Percentiles rank a stretch among this genome's conserved stretches.
These are phyloP conservation scores for Empidonax alnorum DNA, from an alignment of 2,113 vertebrate genomes.

Conservation along the genomic window DNA sequence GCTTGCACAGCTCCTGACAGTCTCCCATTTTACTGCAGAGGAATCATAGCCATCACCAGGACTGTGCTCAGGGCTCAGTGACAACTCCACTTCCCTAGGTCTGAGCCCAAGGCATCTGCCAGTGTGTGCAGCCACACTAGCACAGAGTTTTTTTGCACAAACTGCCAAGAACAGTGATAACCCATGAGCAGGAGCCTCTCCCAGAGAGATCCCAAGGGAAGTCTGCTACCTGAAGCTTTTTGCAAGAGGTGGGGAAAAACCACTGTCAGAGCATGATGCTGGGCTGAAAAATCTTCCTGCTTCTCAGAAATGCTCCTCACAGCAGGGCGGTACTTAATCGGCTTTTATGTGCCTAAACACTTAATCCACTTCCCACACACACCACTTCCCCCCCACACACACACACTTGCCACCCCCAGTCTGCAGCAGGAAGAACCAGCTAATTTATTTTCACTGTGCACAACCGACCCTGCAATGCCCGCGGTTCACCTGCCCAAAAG, in stretches of 20 bases:
- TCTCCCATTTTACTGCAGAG: neutral
- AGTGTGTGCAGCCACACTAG: no score
- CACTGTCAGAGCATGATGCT: neutral
- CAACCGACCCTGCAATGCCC: neutral
- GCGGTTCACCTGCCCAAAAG: neutral
- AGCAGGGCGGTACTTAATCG: neutral
- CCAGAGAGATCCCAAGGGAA: neutral
- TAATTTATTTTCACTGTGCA: neutral
- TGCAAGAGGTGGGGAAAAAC: neutral
- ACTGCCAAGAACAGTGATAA: neutral
- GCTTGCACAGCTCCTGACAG: neutral
- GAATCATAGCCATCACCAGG: neutral
- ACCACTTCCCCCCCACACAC: no score
- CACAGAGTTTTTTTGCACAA: neutral
- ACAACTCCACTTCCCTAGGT: neutral
- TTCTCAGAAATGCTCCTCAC: neutral
- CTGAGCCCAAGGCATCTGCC: neutral
- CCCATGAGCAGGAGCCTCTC: neutral
- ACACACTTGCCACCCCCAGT: neutral
- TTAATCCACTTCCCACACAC: neutral
- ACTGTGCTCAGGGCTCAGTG: neutral
- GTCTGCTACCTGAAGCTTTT: neutral
- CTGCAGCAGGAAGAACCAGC: neutral
- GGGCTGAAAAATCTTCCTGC: neutral
- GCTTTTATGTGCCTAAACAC: constrained; percentile 21